Evolutionary conservation across 2,888 invertebrate genomes (phyloP).

Genomic region (Caenorhabditis uteleia): DNA sequence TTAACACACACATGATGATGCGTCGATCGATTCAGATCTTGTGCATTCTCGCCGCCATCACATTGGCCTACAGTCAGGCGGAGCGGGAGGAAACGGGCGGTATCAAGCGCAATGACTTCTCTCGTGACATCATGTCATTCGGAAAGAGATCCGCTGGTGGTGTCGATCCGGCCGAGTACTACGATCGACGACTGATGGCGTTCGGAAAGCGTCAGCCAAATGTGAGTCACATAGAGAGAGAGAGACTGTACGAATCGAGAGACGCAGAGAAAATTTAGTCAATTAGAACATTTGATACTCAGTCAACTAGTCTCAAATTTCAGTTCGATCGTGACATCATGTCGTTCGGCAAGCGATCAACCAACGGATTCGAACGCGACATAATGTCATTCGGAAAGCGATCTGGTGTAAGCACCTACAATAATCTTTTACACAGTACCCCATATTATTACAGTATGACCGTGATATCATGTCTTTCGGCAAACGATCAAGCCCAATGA

Average conservation of each 20-base stretch:
- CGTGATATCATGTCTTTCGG: slow-evolving; percentile 26
- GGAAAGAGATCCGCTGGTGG: slow-evolving; percentile 27
- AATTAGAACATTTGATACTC: slow-evolving; percentile 3
- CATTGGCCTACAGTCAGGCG: slow-evolving; percentile 30
- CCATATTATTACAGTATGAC: slow-evolving; percentile 3
- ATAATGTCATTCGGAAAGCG: slow-evolving; percentile 24
- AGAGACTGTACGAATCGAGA: background rate
- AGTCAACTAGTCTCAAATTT: slow-evolving; percentile 4
- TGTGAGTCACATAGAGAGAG: slow-evolving; percentile 7
- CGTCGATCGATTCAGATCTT: slow-evolving; percentile 24
- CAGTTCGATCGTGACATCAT: slow-evolving; percentile 45
- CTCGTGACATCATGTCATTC: slow-evolving; percentile 49
- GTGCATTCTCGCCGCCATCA: slow-evolving; percentile 24
- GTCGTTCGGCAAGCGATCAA: slow-evolving; percentile 34
- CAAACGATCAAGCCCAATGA: slow-evolving; percentile 22
- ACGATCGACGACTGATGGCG: slow-evolving; percentile 42
- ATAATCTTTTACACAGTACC: background rate
- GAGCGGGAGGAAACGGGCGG: too few species aligned
- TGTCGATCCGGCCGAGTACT: slow-evolving; percentile 9
- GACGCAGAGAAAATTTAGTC: background rate
- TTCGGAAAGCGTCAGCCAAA: slow-evolving; percentile 41
- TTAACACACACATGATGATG: too few species aligned
- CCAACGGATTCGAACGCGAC: slow-evolving; percentile 17
- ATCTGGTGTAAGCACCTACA: background rate
- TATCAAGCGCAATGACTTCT: slow-evolving; percentile 32